Evolutionary conservation across 1,140 invertebrate species (phyloP), one percentile per base, ranked within the genome.

Genomic region (Camponotus vicinus): DNA sequence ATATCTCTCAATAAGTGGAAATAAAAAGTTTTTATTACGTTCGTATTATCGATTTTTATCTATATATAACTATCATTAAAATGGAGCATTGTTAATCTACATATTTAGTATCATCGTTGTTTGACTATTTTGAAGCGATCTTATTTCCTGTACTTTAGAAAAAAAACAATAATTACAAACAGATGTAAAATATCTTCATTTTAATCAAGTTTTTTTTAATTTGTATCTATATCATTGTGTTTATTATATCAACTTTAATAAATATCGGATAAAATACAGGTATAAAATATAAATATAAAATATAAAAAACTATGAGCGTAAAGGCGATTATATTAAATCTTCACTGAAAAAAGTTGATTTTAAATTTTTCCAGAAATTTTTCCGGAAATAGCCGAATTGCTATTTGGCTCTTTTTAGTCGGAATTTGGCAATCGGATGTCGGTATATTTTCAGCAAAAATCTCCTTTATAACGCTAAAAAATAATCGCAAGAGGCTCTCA

Each of bases 391-490:
- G 15, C 13, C 45, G 34, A 15, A 42, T 18, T 27, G 37, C 27
- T 11, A 34, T 78, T 27, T 15, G 15, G 40, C 15, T 75, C 21
- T 42, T 59, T 83, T 69, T 34, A 9, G n/a, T 15, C 7, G 3
- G 7, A 37, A 21, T 70, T 45, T 13, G 9, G 8, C 37, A 34
- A 71, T 66, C 42, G 34, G 21, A 27, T 61, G 45, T 55, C 55
- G n/a, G 55, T 42, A 83, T 67, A 83, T 73, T 75, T 73, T 40
- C n/a, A 83, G n/a, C n/a, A 45, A 71, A 32, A 73, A 49, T 75
- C n/a, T 67, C 11, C 27, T 82, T 82, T 13, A 37, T 82, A 55
- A 83, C 40, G 61, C 27, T 83, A 55, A 83, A 75, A 83, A 83
- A 83, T 83, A 42, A 83, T 63, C 40, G 76, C 40, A 70, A 59